Percentiles rank a stretch among this genome's conserved stretches.
Conservation (phyloP, 2,797 vertebrate genomes). For the Chelon labrosus region DNA sequence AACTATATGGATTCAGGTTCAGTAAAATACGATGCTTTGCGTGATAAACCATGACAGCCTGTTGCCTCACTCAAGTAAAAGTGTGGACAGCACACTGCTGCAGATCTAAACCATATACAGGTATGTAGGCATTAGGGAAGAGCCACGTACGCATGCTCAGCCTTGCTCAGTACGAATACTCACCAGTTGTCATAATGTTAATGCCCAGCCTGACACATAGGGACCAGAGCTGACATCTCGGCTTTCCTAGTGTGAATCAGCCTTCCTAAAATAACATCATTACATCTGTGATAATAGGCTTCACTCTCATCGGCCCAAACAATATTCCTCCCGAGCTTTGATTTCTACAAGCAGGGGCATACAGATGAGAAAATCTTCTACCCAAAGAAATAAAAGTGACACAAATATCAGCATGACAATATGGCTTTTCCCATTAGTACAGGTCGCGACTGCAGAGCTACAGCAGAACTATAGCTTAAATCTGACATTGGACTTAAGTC, state of each 20-base stretch:
- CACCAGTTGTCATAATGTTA: slow-evolving; percentile 35
- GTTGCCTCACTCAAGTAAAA: slow-evolving; percentile 34
- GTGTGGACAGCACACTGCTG: slow-evolving; percentile 48
- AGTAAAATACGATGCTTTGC: slow-evolving; percentile 33
- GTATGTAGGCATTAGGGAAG: slow-evolving; percentile 43
- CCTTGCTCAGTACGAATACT: slow-evolving; percentile 21
- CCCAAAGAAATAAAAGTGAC: slow-evolving; percentile 8
- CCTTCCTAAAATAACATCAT: slow-evolving; percentile 64
- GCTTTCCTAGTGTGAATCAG: slow-evolving; percentile 60
- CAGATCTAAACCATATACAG: slow-evolving; percentile 46
- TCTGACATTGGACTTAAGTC: slow-evolving; percentile 8
- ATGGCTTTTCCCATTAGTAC: not conserved
- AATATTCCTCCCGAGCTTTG: slow-evolving; percentile 30
- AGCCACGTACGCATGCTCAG: slow-evolving; percentile 23
- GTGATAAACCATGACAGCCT: slow-evolving; percentile 53
- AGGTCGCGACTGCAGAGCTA: not conserved
- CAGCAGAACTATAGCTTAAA: not conserved
- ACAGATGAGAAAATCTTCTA: slow-evolving; percentile 10
- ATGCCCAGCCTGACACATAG: slow-evolving; percentile 26
- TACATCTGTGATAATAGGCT: slow-evolving; percentile 59
- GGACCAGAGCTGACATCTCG: slow-evolving; percentile 39
- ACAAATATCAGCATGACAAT: slow-evolving; percentile 8
- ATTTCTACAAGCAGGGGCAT: slow-evolving; percentile 22
- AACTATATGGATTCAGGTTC: not conserved
- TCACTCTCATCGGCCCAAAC: slow-evolving; percentile 36